A percentile compares a stretch with the other conserved stretches of the same genome.
These are phyloP conservation scores for Erebia aethiops DNA, from an alignment of 2,888 invertebrate species.

Conservation along the genomic window DNA sequence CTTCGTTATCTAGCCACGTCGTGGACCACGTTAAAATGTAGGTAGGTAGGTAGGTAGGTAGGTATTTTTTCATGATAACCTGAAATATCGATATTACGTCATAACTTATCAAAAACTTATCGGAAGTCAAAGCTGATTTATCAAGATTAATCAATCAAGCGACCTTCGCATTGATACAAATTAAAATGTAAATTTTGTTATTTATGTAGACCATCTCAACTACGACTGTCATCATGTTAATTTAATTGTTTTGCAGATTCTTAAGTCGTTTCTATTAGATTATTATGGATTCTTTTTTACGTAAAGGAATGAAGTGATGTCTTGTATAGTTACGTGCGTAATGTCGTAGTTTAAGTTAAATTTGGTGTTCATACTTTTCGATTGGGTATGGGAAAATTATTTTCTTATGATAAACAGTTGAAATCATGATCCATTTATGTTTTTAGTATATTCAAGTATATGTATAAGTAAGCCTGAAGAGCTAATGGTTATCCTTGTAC, in stretches of 20 bases:
- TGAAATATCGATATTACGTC: slow-evolving; percentile 16
- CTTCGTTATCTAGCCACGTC: not conserved
- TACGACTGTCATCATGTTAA: not conserved
- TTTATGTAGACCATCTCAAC: slow-evolving; percentile 1
- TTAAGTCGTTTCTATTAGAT: not conserved
- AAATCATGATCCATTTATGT: no score
- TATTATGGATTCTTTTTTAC: not conserved
- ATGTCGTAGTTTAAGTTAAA: not conserved
- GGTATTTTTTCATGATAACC: slow-evolving; percentile 1
- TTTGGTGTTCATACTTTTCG: not conserved
- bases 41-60: no score
- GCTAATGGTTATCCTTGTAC: not conserved
- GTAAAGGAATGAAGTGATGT: not conserved
- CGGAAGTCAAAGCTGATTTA: slow-evolving; percentile 16
- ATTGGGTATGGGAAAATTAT: no score
- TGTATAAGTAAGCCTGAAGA: no score
- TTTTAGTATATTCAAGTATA: no score
- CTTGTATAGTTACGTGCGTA: not conserved
- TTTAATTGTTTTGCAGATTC: not conserved
- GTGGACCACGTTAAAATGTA: no score
- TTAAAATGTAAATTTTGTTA: slow-evolving; percentile 7
- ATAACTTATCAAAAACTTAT: slow-evolving; percentile 12
- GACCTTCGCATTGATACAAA: slow-evolving; percentile 12
- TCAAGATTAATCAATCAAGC: slow-evolving; percentile 13
- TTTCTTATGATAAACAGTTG: no score